Evolutionary conservation across 2,888 invertebrate genomes (phyloP).

Genomic region (Euzophera pinguis): DNA sequence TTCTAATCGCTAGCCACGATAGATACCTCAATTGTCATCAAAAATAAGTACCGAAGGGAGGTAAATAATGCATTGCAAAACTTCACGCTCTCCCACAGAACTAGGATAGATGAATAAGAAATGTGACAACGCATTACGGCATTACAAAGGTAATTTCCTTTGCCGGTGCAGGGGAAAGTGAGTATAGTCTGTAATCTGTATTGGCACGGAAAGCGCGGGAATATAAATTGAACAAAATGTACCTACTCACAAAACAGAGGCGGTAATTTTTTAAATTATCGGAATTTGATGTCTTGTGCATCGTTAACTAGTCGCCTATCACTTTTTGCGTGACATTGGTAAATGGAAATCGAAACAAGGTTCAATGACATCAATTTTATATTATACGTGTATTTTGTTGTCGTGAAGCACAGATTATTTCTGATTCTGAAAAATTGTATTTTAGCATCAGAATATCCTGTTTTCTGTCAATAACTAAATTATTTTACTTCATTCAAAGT

Average conservation of each 20-base stretch:
- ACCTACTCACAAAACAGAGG: conserved; percentile 3
- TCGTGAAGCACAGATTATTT: too few relatives aligned
- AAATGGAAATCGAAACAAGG: not conserved
- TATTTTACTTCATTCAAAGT: too few relatives aligned
- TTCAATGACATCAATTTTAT: not conserved
- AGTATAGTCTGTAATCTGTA: not conserved
- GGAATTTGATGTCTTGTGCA: conserved; percentile 1
- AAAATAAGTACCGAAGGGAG: not conserved
- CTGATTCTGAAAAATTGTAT: too few relatives aligned
- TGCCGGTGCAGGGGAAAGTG: conserved; percentile 7
- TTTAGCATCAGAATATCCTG: too few relatives aligned
- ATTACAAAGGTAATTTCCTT: conserved; percentile 10
- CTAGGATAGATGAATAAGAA: conserved; percentile 8
- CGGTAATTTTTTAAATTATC: conserved; percentile 3
- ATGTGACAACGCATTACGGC: conserved; percentile 11
- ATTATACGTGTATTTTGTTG: not conserved
- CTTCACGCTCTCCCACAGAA: conserved; percentile 10
- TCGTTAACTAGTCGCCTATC: not conserved
- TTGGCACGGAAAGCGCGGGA: conserved; percentile 6
- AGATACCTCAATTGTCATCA: not conserved
- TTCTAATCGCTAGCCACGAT: not conserved
- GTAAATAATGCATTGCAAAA: not conserved
- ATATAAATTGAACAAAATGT: conserved; percentile 5
- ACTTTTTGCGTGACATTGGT: conserved; percentile 9
- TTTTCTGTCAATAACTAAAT: too few relatives aligned